Conservation (phyloP, 2,113 vertebrate genomes). For the Delphinapterus leucas region DNA sequence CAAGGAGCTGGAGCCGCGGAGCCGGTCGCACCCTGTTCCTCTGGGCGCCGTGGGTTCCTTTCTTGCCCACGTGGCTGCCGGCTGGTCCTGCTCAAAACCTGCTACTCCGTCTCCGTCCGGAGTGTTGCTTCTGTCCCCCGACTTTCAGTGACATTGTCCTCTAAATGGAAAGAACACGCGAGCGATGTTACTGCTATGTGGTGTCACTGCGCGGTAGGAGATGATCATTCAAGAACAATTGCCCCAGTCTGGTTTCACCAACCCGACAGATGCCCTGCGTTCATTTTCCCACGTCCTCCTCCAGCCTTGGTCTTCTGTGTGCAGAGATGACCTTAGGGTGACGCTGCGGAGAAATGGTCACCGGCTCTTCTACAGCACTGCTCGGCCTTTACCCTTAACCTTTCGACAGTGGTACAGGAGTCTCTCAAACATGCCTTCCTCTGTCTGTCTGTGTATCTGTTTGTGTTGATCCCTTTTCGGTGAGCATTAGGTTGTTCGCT, state of each 20-base stretch:
- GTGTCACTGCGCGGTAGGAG: rapidly evolving
- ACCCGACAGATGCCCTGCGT: rapidly evolving
- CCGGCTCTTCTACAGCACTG: rapidly evolving
- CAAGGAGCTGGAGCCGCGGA: neutral
- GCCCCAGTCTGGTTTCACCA: rapidly evolving
- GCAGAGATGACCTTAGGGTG: rapidly evolving
- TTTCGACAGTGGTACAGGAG: rapidly evolving
- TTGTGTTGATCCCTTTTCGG: neutral
- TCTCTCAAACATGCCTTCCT: rapidly evolving
- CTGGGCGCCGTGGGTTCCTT: neutral
- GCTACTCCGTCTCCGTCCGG: neutral
- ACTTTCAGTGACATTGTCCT: neutral
- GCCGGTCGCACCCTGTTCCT: rapidly evolving
- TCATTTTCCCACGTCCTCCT: rapidly evolving
- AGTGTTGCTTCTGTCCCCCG: neutral
- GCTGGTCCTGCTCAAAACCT: neutral
- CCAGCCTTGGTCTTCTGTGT: neutral
- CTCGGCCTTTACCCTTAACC: neutral
- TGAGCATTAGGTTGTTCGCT: neutral
- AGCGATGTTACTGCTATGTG: rapidly evolving
- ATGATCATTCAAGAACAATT: rapidly evolving
- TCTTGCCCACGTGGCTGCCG: rapidly evolving
- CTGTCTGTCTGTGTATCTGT: neutral
- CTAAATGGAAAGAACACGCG: rapidly evolving
- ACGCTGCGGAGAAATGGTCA: rapidly evolving